Percentiles rank a stretch among this genome's conserved stretches.
phyloP scores from a whole-genome alignment of 1,140 invertebrate species.

The Rhopalosiphum maidis region DNA sequence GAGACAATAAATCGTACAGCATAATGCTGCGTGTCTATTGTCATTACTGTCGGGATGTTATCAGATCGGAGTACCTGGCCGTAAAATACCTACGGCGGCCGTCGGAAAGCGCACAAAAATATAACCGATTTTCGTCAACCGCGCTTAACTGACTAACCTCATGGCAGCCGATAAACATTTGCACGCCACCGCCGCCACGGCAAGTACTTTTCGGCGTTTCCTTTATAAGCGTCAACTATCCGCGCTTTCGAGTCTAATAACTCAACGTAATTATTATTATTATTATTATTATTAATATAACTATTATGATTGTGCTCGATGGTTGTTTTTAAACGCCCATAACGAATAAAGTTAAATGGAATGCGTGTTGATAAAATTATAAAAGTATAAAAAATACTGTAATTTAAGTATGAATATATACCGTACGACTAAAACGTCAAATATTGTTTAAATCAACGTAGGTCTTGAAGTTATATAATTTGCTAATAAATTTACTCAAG shows the following conservation, averaged over 20 bases:
- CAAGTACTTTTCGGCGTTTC: not conserved
- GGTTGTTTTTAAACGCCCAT: not conserved
- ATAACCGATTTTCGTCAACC: constrained; percentile 30
- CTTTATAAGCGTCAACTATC: not conserved
- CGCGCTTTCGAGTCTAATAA: not conserved
- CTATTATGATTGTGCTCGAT: not conserved
- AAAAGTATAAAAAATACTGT: not conserved
- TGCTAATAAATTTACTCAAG: not conserved
- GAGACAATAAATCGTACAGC: constrained; percentile 24
- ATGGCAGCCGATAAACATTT: constrained; percentile 23
- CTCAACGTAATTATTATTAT: not conserved
- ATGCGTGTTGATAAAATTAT: not conserved
- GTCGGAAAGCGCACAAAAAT: constrained; percentile 9
- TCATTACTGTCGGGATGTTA: constrained; percentile 44
- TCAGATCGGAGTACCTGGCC: constrained; percentile 9
- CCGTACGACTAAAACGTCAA: not conserved
- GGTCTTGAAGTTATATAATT: not conserved
- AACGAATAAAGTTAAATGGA: not conserved
- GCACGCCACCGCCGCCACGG: not conserved
- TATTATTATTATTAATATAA: not conserved
- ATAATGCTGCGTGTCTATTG: constrained; percentile 42
- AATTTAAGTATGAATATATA: not conserved
- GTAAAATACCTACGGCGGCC: not conserved
- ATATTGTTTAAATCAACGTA: not conserved
- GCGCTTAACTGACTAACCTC: constrained; percentile 19